Evolutionary conservation across 2,113 vertebrate genomes (phyloP).

Genomic region (Cavia aperea): DNA sequence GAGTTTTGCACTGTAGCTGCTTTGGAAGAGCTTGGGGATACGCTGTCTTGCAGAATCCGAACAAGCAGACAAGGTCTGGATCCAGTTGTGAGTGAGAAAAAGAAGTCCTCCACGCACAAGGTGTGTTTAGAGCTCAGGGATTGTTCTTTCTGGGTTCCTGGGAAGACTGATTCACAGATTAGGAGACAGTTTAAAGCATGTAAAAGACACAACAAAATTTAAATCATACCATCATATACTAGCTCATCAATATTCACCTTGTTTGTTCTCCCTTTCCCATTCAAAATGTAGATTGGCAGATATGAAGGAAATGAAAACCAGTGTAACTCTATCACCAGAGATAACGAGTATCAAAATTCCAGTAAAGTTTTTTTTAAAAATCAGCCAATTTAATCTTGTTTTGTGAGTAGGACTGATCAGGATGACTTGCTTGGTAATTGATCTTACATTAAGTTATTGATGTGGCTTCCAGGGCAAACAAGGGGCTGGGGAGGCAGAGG

Average conservation of each 20-base stretch:
- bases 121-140: not conserved
- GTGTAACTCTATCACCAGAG: not conserved
- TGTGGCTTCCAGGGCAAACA: not conserved
- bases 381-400: not conserved
- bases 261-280: not conserved
- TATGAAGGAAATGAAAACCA: conserved; percentile 2
- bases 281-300: not conserved
- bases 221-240: not conserved
- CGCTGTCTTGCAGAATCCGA: not conserved
- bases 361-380: not conserved
- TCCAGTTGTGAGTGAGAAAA: not conserved
- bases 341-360: not conserved
- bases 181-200: not conserved
- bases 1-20: not conserved
- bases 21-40: not conserved
- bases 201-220: not conserved
- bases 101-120: not conserved
- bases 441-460: not conserved
- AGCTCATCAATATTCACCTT: not conserved
- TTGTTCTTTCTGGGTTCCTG: not conserved
- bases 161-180: not conserved
- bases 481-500: not conserved
- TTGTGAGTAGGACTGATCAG: not conserved
- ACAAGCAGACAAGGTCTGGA: not conserved
- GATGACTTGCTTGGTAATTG: not conserved